phyloP scores from a whole-genome alignment of 2,797 vertebrate genomes.

The Bufotes viridis region DNA sequence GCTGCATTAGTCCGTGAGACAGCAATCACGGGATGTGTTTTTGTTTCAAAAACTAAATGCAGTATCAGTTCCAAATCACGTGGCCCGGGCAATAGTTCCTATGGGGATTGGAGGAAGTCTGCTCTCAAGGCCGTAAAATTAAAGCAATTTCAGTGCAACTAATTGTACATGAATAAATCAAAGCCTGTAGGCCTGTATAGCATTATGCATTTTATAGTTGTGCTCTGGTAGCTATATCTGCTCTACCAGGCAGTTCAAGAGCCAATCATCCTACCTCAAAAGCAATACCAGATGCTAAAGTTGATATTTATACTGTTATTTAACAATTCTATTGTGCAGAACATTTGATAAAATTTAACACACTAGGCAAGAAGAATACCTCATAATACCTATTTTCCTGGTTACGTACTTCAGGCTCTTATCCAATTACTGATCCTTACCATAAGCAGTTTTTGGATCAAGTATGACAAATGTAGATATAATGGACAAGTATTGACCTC shows the following conservation, averaged over 20 bases:
- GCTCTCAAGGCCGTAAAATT: slow-evolving; percentile 13
- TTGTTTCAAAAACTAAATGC: slow-evolving; percentile 41
- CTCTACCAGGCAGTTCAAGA: neutral
- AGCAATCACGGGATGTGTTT: slow-evolving; percentile 45
- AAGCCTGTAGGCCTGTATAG: neutral
- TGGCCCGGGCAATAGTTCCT: neutral
- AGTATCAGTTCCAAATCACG: slow-evolving; percentile 33
- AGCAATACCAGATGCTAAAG: neutral
- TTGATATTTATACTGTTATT: neutral
- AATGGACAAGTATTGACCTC: neutral
- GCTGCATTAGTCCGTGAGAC: slow-evolving; percentile 35
- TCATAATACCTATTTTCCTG: neutral
- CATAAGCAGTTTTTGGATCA: neutral
- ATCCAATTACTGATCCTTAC: neutral
- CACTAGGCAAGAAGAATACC: neutral
- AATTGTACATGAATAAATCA: slow-evolving; percentile 27
- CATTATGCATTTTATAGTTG: neutral
- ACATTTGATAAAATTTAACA: neutral
- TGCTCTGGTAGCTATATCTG: neutral
- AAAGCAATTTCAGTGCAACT: slow-evolving; percentile 28
- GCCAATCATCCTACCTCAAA: neutral
- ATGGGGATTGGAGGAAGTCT: slow-evolving; percentile 2
- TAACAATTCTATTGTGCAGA: neutral
- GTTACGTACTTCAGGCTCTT: neutral
- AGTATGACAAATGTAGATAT: neutral